Base-by-base conservation (phyloP, 1,140 invertebrate species). In the Branchinecta lindahli region DNA sequence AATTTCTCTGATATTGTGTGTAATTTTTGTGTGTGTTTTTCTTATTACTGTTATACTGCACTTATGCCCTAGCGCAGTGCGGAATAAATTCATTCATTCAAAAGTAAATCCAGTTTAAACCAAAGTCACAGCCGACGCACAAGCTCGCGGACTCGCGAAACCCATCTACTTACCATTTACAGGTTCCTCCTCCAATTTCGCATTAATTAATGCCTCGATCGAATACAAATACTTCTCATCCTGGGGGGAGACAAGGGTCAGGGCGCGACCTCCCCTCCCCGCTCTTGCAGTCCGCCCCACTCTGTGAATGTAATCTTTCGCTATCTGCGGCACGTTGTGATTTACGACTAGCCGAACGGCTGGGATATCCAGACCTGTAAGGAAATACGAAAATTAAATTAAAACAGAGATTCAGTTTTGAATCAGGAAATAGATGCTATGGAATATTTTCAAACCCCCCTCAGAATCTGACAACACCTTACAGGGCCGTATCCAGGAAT, bases 271-370 rank as follows among this genome's bases (percentile, higher is more conserved):
- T 67, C 82, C 83, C 74, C 90, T 82, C 0, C 94, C 94, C 20
- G 94, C 94, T 75, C 96, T 84, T 7, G 96, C 96, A 67, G 96
- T 98, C 76, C 96, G 83, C 47, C 96, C 96, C 18, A 99, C 95
- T 75, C 96, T 84, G 81, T 99, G 96, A 75, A 99, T 88, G 79
- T 99, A 99, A 75, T 95, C 92, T 77, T 93, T 95, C 0, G 91
- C 86, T 72, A 89, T 84, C 70, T 87, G 86, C 0, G 95, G 96
- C 73, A 98, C 84, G 74, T 88, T 88, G 77, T 96, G 91, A 81
- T 99, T 98, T 0, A 99, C 85, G 0, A 99, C 91, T 71, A 98
- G 81, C 77, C 96, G 85, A 5, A 98, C 93, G 69, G 87, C 84
- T 5, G 89, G 89, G 77, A 94, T 92, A 75, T 93, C 91, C 21